Base-by-base conservation (phyloP, 2,888 invertebrate species). In the Bellardia pandia region DNA sequence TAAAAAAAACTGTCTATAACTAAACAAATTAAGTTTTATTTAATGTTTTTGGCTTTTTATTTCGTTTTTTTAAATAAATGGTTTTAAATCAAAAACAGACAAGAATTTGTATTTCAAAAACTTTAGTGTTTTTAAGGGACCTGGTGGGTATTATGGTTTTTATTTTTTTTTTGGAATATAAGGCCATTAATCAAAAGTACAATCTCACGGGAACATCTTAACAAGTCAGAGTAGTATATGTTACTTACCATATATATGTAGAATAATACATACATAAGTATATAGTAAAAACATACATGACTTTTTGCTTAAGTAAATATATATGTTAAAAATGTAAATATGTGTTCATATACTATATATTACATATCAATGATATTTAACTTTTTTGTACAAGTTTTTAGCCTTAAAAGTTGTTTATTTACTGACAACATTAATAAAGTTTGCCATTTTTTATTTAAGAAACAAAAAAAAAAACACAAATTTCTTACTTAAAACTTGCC, bases 161-260 rank as follows among this genome's bases (percentile, higher is more conserved):
- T 53, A 60, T 60, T 56, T 72, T 53, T 60, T 11, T 60, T 75
- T 76, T 82, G 16, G 76, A 78, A 76, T 72, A 78, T 82, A 33
- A 80, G 69, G 74, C 91, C 92, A 92, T 92, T 92, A 92, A 92
- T 92, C 92, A 92, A 92, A 92, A 85, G 56, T 23, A 91, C 91
- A 90, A 92, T 92, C 92, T 92, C 92, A 91, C 92, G 92, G 92
- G 92, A 92, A 87, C 91, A 91, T 91, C 90, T 85, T 82, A 83
- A 84, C 79, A 88, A 85, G 85, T 78, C 78, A 85, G 85, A 78
- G 64, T 58, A 62, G 69, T 53, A 75, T 66, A 86, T 75, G 69
- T 8, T 33, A 58, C 23, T 23, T 23, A 23, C 23, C 6, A 6
- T 37, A 37, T 6, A 75, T 53, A 64, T 56, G 11, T 45, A 66